Evolutionary conservation across 2,113 vertebrate genomes (phyloP).

Genomic region (Oreochromis spilurus): DNA sequence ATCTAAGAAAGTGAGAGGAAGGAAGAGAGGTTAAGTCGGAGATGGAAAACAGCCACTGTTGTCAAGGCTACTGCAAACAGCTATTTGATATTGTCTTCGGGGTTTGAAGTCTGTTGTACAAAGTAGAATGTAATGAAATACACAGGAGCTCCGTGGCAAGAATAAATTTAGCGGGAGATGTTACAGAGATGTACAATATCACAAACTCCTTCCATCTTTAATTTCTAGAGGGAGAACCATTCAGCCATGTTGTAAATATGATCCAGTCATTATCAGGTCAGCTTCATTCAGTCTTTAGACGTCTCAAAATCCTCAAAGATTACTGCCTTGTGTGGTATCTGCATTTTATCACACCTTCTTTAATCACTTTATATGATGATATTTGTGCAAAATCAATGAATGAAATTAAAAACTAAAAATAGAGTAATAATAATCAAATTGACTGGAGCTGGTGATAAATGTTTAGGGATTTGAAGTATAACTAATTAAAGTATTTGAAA

Average conservation of each 20-base stretch:
- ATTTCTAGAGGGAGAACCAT: not conserved
- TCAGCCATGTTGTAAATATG: not conserved
- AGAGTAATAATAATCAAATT: not conserved
- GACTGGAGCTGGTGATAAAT: not conserved
- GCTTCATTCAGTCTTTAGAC: not conserved
- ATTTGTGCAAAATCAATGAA: not conserved
- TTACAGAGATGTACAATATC: not conserved
- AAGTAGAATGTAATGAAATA: not conserved
- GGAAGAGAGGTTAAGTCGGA: not conserved
- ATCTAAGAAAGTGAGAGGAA: not conserved
- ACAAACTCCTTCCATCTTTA: not conserved
- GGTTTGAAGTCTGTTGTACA: not conserved
- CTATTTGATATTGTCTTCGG: not conserved
- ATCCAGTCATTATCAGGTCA: not conserved
- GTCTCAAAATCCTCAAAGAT: not conserved
- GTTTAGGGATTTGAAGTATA: not conserved
- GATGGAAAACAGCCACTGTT: not conserved
- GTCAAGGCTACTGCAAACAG: slow-evolving; percentile 13
- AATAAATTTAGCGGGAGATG: not conserved
- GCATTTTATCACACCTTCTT: not conserved
- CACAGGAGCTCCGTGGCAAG: not conserved
- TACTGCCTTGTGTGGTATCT: not conserved
- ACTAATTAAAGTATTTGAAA: not conserved
- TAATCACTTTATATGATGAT: not conserved
- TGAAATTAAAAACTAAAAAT: not conserved